Base-by-base conservation (phyloP, 23 tunicate genomes). In the Oikopleura albicans region DNA sequence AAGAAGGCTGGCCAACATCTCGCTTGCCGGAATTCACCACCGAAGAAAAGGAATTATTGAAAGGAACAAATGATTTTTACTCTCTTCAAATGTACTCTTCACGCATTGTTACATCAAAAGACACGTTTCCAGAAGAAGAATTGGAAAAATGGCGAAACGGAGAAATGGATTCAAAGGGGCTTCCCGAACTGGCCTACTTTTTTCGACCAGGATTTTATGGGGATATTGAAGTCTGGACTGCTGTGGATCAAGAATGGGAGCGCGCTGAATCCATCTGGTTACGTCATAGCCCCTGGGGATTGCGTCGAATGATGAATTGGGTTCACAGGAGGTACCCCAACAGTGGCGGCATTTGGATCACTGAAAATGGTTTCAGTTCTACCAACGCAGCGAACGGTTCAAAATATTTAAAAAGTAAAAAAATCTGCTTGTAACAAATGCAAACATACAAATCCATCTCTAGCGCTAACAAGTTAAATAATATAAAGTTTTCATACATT, bases 321-420 rank as follows among this genome's bases (percentile, higher is more conserved):
- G 91, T 95, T 40, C 87, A 88, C 71, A 86, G 83, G n/a, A 91
- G 91, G 66, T 95, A 85, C 56, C 87, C 89, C 22, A 85, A 88
- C 31, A 40, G 59, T 40, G 88, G 79, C 31, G 79, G 90, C 0
- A 86, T 95, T 4, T 86, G 96, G 92, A 88, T 95, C 57, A 95
- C 99, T 22, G 99, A 95, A 71, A 95, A 95, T 41, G 99, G 99
- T 28, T 87, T 49, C 63, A 49, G 89, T 76, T 94, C 88, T 66
- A 89, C 87, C 0, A 87, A 87, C 76, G 87, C 87, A 2, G 85
- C 88, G 34, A 86, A 93, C n/a, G n/a, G n/a, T n/a, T n/a, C n/a
- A n/a, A n/a, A n/a, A n/a, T n/a, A n/a, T n/a, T n/a, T n/a, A n/a
- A n/a, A n/a, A n/a, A n/a, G n/a, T n/a, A n/a, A n/a, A n/a, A n/a